phyloP scores from a whole-genome alignment of 2,113 vertebrate species.

The Ailurus styani region DNA sequence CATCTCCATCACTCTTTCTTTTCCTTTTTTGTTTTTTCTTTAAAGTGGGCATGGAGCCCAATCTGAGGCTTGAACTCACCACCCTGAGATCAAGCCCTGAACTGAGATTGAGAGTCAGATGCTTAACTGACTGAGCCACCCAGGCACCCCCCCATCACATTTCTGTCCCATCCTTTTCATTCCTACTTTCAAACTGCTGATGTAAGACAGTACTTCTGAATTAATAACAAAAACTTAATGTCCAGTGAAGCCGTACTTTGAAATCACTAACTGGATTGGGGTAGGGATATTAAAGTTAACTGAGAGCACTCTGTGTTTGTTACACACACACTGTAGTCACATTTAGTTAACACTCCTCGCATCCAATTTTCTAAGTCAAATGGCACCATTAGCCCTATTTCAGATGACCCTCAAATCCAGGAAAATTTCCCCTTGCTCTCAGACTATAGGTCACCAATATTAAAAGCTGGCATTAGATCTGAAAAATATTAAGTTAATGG shows the following conservation, averaged over 20 bases:
- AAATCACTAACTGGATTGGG: background rate
- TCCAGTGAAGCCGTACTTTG: background rate
- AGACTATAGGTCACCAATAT: background rate
- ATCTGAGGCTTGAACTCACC: background rate
- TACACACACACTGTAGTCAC: background rate
- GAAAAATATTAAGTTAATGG: background rate
- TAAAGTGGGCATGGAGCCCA: background rate
- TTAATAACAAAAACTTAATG: background rate
- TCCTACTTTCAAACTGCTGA: background rate
- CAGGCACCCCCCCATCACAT: background rate
- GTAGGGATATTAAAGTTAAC: background rate
- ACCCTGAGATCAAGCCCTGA: background rate
- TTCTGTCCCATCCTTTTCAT: background rate
- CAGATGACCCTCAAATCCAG: background rate
- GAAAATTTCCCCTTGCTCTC: background rate
- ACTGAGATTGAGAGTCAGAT: background rate
- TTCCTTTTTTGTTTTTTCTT: background rate
- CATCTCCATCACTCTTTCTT: background rate
- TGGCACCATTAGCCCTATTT: background rate
- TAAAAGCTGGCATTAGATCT: background rate
- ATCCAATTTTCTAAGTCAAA: background rate
- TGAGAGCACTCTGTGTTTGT: background rate
- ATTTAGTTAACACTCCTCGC: background rate
- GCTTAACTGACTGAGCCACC: background rate
- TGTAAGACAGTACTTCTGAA: constrained; percentile 13